Conservation (phyloP, 2,113 vertebrate genomes). For the Zapus hudsonius region DNA sequence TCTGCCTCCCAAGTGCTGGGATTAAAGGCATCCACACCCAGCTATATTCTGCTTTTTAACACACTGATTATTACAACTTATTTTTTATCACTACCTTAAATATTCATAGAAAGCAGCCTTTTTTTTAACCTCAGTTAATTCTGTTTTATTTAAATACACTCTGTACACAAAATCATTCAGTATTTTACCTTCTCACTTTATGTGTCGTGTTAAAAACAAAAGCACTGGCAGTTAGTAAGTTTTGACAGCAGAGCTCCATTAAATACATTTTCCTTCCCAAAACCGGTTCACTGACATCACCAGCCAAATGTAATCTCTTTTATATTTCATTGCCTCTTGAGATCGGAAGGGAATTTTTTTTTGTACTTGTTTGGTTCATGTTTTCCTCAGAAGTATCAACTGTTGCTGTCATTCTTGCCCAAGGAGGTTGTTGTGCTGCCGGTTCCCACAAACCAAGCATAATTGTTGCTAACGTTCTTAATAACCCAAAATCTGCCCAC, state of each 20-base stretch:
- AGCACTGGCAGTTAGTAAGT: slow-evolving; percentile 11
- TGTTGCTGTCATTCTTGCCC: slow-evolving; percentile 73
- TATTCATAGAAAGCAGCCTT: not conserved
- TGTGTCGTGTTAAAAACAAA: slow-evolving; percentile 12
- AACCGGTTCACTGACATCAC: not conserved
- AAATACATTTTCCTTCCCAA: slow-evolving; percentile 21
- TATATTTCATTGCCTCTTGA: not conserved
- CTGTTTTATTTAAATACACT: slow-evolving; percentile 56
- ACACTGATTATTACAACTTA: slow-evolving; percentile 20
- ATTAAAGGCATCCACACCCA: too few species aligned
- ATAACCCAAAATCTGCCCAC: slow-evolving; percentile 39
- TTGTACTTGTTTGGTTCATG: slow-evolving; percentile 52
- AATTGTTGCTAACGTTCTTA: slow-evolving; percentile 64
- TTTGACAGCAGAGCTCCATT: slow-evolving; percentile 15
- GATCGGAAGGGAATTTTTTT: slow-evolving; percentile 15
- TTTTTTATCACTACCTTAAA: slow-evolving; percentile 27
- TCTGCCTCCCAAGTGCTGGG: too few species aligned
- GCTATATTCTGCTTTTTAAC: slow-evolving; percentile 24
- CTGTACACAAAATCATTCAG: slow-evolving; percentile 43
- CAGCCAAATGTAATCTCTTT: not conserved
- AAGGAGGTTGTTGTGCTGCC: slow-evolving; percentile 61
- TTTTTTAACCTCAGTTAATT: slow-evolving; percentile 43
- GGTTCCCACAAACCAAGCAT: slow-evolving; percentile 31
- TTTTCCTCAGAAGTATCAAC: slow-evolving; percentile 70
- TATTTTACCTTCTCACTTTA: slow-evolving; percentile 34